Percentiles rank a stretch among this genome's conserved stretches.
These are phyloP conservation scores for Eonycteris spelaea DNA, from an alignment of 2,113 vertebrate species.

Conservation along the genomic window DNA sequence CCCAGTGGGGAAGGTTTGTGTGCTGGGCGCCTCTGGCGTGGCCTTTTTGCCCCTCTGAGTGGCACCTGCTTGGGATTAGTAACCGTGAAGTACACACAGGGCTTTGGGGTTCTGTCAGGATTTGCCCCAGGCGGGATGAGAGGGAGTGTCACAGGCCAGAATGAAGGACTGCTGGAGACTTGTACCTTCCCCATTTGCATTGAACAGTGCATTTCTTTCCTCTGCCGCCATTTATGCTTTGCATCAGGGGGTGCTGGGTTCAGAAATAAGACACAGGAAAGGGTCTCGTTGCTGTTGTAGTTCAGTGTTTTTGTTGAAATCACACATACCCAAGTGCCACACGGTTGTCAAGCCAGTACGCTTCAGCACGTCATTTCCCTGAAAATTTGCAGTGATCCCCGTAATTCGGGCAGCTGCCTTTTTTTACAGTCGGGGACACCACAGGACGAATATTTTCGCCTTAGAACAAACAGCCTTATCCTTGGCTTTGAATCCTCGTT, in stretches of 20 bases:
- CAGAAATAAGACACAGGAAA: not conserved
- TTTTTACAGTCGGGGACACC: not conserved
- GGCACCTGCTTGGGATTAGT: not conserved
- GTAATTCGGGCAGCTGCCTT: conserved; percentile 40
- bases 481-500: not conserved
- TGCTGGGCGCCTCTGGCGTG: not conserved
- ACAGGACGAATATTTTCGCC: not conserved
- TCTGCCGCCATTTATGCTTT: not conserved
- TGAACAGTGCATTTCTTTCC: not conserved
- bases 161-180: not conserved
- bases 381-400: conserved; percentile 23
- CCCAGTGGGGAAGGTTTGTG: not conserved
- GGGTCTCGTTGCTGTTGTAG: not conserved
- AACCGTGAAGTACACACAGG: not conserved
- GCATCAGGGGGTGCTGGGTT: not conserved
- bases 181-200: not conserved
- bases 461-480: not conserved
- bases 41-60: not conserved
- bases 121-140: not conserved
- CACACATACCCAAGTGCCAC: not conserved
- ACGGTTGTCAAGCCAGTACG: conserved; percentile 1
- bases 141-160: not conserved
- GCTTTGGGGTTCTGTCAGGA: not conserved
- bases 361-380: conserved; percentile 56
- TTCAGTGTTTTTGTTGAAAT: not conserved